Conservation (phyloP, 2,888 invertebrate species). For the Gonocerus acuteangulatus region DNA sequence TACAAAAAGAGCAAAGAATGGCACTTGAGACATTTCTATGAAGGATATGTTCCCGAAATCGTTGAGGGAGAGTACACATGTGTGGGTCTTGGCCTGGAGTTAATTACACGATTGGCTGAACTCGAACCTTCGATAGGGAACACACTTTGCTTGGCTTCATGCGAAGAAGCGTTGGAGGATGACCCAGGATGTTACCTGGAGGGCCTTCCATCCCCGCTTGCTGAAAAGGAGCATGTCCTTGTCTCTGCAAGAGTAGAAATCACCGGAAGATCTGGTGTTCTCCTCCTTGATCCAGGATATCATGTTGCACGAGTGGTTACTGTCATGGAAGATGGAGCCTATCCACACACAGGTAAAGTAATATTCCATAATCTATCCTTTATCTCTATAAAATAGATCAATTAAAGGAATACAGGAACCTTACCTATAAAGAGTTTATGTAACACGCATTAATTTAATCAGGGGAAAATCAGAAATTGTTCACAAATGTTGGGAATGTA, state of each 20-base stretch:
- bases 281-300: slow-evolving; percentile 85
- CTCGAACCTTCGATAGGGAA: slow-evolving; percentile 52
- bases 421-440: too few relatives aligned
- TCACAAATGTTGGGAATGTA: too few relatives aligned
- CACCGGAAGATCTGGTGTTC: slow-evolving; percentile 59
- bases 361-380: too few relatives aligned
- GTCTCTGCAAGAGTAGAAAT: slow-evolving; percentile 40
- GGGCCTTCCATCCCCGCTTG: background rate
- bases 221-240: slow-evolving; percentile 38
- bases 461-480: too few relatives aligned
- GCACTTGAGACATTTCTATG: slow-evolving; percentile 63
- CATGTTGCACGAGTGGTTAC: slow-evolving; percentile 79
- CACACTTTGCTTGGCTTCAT: slow-evolving; percentile 68
- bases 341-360: slow-evolving; percentile 75
- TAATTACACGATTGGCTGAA: slow-evolving; percentile 59
- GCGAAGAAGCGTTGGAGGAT: slow-evolving; percentile 63
- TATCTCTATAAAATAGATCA: background rate
- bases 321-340: slow-evolving; percentile 74
- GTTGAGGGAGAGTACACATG: slow-evolving; percentile 75
- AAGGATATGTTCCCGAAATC: slow-evolving; percentile 69
- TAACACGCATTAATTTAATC: too few relatives aligned
- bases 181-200: slow-evolving; percentile 38
- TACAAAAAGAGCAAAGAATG: slow-evolving; percentile 55
- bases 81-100: slow-evolving; percentile 77
- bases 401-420: background rate